Conservation (phyloP, 2,113 vertebrate species). For the Perca schrenkii region DNA sequence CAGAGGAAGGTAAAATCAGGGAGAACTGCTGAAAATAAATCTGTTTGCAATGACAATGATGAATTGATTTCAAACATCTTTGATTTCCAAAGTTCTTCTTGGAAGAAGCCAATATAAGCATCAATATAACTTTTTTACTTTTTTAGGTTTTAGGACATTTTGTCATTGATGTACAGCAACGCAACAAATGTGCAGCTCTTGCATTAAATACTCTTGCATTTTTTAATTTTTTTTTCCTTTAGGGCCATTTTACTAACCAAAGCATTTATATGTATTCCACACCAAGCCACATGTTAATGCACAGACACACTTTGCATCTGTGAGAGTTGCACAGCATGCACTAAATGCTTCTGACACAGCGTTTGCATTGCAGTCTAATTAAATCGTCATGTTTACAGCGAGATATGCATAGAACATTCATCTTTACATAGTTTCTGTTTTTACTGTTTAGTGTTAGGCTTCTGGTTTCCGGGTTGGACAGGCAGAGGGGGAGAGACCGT, state of each 20-base stretch:
- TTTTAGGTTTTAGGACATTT: background rate
- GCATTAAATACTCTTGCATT: conserved; percentile 16
- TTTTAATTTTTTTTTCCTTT: background rate
- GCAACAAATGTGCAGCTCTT: background rate
- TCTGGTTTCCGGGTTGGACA: conserved; percentile 31
- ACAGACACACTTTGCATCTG: conserved; percentile 45
- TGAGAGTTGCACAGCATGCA: conserved; percentile 41
- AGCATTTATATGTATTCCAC: conserved; percentile 50
- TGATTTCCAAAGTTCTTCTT: conserved; percentile 21
- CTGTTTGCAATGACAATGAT: background rate
- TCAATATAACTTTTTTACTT: conserved; percentile 2
- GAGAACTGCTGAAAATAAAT: background rate
- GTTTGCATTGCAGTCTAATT: conserved; percentile 55
- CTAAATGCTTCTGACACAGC: conserved; percentile 58
- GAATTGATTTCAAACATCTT: conserved; percentile 18
- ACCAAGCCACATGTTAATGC: conserved; percentile 32
- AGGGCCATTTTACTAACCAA: conserved; percentile 40
- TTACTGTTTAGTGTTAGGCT: conserved; percentile 34
- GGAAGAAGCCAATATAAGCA: conserved; percentile 1
- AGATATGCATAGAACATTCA: conserved; percentile 44
- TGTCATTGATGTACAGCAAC: background rate
- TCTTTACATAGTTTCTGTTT: conserved; percentile 47
- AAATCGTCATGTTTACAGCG: conserved; percentile 53
- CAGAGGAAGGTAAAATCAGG: background rate
- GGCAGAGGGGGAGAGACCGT: background rate